A percentile compares a stretch with the other conserved stretches of the same genome.
These are phyloP conservation scores for Lasaia peninsularis DNA, from an alignment of 1,140 invertebrate genomes.

Conservation along the genomic window DNA sequence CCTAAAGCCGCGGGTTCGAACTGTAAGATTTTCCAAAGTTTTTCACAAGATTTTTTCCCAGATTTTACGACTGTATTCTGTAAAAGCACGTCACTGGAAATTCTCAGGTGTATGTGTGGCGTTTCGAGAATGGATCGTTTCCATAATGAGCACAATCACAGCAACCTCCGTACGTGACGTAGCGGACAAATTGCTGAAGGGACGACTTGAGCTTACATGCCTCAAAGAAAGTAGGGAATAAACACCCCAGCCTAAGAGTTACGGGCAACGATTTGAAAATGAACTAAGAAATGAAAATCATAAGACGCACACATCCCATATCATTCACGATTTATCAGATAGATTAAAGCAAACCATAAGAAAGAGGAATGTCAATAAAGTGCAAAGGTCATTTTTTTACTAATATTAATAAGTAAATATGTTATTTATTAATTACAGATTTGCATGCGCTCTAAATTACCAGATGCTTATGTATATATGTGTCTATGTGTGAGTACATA, in stretches of 20 bases:
- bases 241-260: background rate
- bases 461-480: no score
- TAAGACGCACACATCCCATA: no score
- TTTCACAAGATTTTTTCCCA: background rate
- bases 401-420: no score
- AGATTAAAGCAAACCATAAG: no score
- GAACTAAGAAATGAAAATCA: background rate
- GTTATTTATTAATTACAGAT: no score
- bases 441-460: no score
- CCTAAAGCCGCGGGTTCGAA: no score
- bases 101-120: background rate
- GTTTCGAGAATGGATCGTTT: background rate
- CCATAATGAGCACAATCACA: background rate
- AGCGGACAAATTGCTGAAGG: background rate
- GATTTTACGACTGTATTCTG: background rate
- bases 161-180: background rate
- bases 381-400: no score
- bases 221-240: background rate
- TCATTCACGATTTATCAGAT: no score
- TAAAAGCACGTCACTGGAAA: background rate
- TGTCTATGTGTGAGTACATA: no score
- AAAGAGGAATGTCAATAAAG: no score
- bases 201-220: background rate
- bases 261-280: background rate
- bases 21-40: no score